Conservation (phyloP, 2,113 vertebrate genomes). For the Pelecanoides urinatrix region DNA sequence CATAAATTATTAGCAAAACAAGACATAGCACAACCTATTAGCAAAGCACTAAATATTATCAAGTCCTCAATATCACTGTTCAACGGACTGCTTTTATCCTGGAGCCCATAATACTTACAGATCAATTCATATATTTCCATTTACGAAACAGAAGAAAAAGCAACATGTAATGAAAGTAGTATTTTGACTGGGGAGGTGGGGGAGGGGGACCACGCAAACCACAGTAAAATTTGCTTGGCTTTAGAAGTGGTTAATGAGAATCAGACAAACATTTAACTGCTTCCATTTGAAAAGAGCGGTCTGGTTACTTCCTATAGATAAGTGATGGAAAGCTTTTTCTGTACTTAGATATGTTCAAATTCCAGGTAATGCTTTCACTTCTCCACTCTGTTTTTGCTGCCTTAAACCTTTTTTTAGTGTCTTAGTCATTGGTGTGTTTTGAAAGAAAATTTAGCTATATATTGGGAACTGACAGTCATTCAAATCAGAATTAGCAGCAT, state of each 20-base stretch:
- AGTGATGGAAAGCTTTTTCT: neutral
- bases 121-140: neutral
- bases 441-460: neutral
- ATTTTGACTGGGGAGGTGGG: neutral
- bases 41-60: neutral
- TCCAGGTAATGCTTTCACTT: neutral
- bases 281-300: neutral
- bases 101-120: neutral
- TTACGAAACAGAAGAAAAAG: neutral
- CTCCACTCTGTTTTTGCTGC: neutral
- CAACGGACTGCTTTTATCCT: neutral
- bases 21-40: neutral
- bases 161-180: neutral
- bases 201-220: neutral
- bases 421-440: neutral
- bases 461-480: neutral
- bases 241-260: neutral
- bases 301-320: neutral
- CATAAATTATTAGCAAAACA: neutral
- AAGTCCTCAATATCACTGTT: neutral
- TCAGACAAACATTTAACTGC: neutral
- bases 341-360: neutral
- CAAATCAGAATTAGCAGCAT: neutral
- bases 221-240: neutral
- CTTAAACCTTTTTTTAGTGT: neutral